Base-by-base conservation (phyloP, 2,888 invertebrate species). In the Achlya flavicornis region DNA sequence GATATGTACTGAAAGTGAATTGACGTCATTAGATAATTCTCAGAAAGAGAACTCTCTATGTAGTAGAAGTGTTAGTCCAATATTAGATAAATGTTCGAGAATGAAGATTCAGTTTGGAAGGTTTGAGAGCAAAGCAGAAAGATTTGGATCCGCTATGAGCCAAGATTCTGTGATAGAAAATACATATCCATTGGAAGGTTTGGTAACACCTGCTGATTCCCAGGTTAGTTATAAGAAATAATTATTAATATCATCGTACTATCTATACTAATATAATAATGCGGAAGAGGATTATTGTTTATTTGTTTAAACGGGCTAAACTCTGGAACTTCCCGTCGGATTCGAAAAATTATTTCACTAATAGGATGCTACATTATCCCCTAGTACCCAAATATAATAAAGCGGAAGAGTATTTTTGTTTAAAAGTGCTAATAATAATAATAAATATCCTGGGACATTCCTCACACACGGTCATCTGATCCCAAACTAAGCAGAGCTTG, bases 151-250 rank as follows among this genome's bases (percentile, higher is more conserved):
- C 19, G 26, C 16, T 41, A 12, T 60, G 10, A 60, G 41, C 26
- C 60, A 92, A 69, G 89, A 90, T 57, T 86, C 85, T 69, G 82
- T 90, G 58, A 89, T 92, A 75, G 93, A 93, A 61, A 90, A 89
- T 69, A 92, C 90, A 14, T 91, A 87, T 81, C 88, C 89, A 0
- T 70, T 87, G 71, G 90, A 91, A 65, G 80, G 71, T 59, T 80
- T 89, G 63, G 77, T 87, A 8, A 89, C 89, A 1, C 90, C 90
- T 0, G 82, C 85, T 26, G 87, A 88, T 72, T 86, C 90, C 3
- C 91, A 92, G 88, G 92, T 92, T 67, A 70, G 76, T 73, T 26
- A 26, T 26, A 38, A 63, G 58, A 58, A 32, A 61, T 32, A 60
- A 10, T 63, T 53, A 62, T 67, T 66, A 26, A 26, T 26, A 26